Conservation (phyloP, 2,888 invertebrate genomes). For the Falcaria lacertinaria region DNA sequence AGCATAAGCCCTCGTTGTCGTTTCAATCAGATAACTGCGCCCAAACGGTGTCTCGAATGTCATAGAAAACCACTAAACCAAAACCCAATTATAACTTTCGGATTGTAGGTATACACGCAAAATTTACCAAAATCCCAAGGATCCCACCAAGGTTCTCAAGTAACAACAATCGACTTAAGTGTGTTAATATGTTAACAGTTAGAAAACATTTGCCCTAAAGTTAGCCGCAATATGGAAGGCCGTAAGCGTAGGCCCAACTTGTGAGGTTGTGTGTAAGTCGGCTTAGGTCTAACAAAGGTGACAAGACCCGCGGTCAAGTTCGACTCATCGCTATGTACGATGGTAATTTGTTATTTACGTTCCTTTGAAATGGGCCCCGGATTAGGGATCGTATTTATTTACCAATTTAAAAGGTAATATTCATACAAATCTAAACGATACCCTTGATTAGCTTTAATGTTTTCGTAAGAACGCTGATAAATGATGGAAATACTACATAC, state of each 20-base stretch:
- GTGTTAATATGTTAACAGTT: background rate
- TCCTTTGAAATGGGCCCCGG: background rate
- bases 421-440: background rate
- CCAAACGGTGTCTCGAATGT: no score
- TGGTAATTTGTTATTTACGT: conserved; percentile 15
- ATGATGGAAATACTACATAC: no score
- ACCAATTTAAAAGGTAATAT: background rate
- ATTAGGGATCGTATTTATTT: background rate
- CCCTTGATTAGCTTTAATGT: no score
- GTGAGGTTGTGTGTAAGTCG: conserved; percentile 14
- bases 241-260: background rate
- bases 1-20: no score
- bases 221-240: background rate
- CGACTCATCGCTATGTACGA: conserved; percentile 11
- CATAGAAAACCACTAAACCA: no score
- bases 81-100: no score
- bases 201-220: background rate
- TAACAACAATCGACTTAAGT: background rate
- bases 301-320: conserved; percentile 17
- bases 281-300: conserved; percentile 20
- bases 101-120: no score
- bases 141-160: background rate
- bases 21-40: no score
- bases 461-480: no score
- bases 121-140: no score